Base-by-base conservation (phyloP, 2,888 invertebrate species). In the Eupithecia insigniata region DNA sequence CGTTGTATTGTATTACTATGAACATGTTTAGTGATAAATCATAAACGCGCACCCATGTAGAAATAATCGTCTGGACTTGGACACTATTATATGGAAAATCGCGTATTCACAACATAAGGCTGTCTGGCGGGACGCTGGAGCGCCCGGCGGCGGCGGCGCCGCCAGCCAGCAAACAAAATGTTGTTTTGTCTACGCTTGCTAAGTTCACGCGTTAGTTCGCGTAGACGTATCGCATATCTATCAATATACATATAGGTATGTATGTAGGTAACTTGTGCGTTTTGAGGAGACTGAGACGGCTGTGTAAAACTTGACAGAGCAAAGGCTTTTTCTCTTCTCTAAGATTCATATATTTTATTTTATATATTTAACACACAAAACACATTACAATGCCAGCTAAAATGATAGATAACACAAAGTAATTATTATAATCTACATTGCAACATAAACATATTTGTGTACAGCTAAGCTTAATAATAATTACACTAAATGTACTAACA, bases 151-250 rank as follows among this genome's bases (percentile, higher is more conserved):
- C 55, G 5, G 22, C 12, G 55, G 26, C 8, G 51, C 55, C 2
- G 36, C 61, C 32, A 55, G 22, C 14, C 43, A 26, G 51, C 46
- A 28, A n/a, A 39, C 43, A 39, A 60, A 67, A 66, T 39, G 28
- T 51, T 66, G 72, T 73, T 67, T 36, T 69, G 70, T 74, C 70
- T 69, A 68, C 71, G 43, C 66, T 7, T 5, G 36, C 43, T 43
- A 32, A 46, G 67, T 69, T 69, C 55, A 68, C 62, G 36, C 18
- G 60, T 68, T n/a, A 60, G 68, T 72, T 72, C 65, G 60, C n/a
- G n/a, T n/a, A n/a, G n/a, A 69, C 32, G 36, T 64, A 36, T 62
- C 64, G 64, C 5, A 64, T 34, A 36, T 34, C 34, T 34, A 60
- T 1, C 60, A 32, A 28, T 26, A 28, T 34, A 6, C 4, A 8